A percentile compares a stretch with the other conserved stretches of the same genome.
phyloP scores from a whole-genome alignment of 2,113 vertebrate species.

The Desmodus rotundus region DNA sequence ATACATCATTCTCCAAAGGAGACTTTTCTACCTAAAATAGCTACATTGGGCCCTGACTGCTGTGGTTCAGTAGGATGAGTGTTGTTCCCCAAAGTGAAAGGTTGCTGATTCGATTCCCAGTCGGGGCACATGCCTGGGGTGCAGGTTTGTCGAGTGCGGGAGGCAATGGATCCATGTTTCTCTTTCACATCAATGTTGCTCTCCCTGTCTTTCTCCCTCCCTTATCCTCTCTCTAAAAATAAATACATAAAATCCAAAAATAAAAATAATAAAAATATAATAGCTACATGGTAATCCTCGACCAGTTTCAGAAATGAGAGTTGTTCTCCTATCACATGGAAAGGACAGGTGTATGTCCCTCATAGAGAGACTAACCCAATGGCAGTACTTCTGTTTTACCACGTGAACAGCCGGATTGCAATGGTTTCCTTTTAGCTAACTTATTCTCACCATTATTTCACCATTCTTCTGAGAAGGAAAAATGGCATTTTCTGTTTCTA shows the following conservation, averaged over 20 bases:
- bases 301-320: constrained; percentile 9
- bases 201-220: no score
- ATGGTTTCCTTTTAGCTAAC: neutral
- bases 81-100: no score
- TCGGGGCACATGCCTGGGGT: no score
- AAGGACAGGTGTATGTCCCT: neutral
- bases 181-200: no score
- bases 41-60: neutral
- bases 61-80: no score
- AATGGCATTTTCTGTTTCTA: neutral
- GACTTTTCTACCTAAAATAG: neutral
- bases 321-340: neutral
- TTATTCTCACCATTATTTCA: neutral
- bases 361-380: neutral
- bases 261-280: neutral
- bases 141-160: no score
- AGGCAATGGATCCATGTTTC: no score
- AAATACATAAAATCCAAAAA: no score
- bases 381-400: neutral
- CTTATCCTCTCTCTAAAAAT: no score
- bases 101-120: no score
- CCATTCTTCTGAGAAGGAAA: neutral
- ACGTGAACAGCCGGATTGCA: neutral
- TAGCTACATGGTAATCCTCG: neutral
- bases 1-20: neutral